Evolutionary conservation across 2,113 vertebrate species (phyloP), one percentile per base, ranked within the genome.

Genomic region (Pholis gunnellus): DNA sequence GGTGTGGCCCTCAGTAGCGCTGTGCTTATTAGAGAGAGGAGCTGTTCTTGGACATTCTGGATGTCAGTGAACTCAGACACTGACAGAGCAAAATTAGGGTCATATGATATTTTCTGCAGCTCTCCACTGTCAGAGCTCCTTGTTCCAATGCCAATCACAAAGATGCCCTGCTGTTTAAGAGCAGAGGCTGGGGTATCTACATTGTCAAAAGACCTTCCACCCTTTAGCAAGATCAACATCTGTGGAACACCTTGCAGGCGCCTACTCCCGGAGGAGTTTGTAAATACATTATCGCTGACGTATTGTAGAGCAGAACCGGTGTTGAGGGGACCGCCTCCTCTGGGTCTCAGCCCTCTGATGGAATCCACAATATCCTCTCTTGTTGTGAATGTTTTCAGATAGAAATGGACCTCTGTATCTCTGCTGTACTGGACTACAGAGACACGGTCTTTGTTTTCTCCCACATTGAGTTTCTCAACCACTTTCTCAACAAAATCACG

Each of bases 261-360:
- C 40, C 97, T 95, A 76, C 97, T 96, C 3, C 97, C 97, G 1
- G 96, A 87, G 0, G 94, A 90, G 63, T 40, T 90, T 70, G 95
- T 96, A 1, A 97, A 97, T 40, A 97, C 81, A 20, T 93, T 85
- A 34, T 88, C 77, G 18, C 38, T 88, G 11, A 90, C 52, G 18
- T 81, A 90, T 31, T 89, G 84, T 29, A 92, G 89, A 22, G 91
- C 92, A 29, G 87, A 85, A 8, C 92, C 89, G 1, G 84, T 91
- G 79, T 92, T 89, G 36, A 88, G 82, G 25, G 89, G 17, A 75
- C 87, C 94, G 64, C 91, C 91, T 20, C 85, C 76, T 78, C 71
- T 93, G 81, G 81, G 78, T 46, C 71, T 84, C 68, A 93, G 56
- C 2, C 63, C 52, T 81, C 69, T 78, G 31, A 93, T 27, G 4